Percentiles rank a stretch among this genome's conserved stretches.
Conservation (phyloP, 2,797 vertebrate genomes). For the Hypotaenidia philippensis region DNA sequence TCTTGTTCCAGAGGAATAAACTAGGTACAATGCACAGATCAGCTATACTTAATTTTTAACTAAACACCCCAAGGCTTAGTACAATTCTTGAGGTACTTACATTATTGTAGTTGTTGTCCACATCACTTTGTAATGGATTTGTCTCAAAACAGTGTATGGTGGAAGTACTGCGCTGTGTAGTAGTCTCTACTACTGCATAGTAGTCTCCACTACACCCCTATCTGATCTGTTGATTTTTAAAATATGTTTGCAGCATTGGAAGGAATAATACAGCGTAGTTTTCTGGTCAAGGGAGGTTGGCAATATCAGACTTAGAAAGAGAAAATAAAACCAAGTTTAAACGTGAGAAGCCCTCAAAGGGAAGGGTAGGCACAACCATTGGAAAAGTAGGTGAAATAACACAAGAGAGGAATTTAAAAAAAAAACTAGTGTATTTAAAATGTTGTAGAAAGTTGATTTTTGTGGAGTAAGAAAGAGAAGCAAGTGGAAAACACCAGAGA, state of each 20-base stretch:
- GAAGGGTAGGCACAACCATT: not conserved
- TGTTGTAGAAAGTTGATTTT: not conserved
- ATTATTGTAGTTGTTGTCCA: not conserved
- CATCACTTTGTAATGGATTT: not conserved
- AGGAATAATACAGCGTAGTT: not conserved
- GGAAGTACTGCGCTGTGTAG: not conserved
- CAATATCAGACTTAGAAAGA: not conserved
- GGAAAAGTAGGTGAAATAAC: not conserved
- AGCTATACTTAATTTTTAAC: not conserved
- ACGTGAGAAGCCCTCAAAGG: not conserved
- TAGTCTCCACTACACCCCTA: not conserved
- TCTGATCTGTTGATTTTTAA: not conserved
- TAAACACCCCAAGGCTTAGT: not conserved
- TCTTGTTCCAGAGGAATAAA: not conserved
- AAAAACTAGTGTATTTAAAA: not conserved
- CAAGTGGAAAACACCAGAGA: not conserved
- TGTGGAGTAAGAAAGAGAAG: not conserved
- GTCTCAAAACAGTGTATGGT: not conserved
- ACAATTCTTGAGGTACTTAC: not conserved
- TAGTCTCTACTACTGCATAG: too few species aligned
- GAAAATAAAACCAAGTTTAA: not conserved
- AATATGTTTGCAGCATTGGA: not conserved
- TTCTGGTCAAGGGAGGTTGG: not conserved
- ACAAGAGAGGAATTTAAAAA: not conserved
- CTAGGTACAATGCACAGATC: not conserved